Evolutionary conservation across 2,113 vertebrate species (phyloP).

Genomic region (Heloderma charlesbogerti): DNA sequence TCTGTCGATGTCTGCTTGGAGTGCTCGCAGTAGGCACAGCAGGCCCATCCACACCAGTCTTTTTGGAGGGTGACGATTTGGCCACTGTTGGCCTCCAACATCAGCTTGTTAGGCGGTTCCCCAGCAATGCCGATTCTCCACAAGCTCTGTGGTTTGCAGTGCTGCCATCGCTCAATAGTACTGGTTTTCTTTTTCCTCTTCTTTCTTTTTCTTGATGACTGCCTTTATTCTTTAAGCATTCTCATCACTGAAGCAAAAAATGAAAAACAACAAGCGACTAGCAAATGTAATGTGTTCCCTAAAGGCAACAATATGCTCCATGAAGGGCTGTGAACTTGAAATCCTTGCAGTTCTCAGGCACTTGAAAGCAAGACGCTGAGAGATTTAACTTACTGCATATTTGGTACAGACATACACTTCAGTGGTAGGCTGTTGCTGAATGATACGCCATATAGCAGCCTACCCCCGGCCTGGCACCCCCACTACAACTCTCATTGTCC

Average conservation of each 20-base stretch:
- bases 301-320: background rate
- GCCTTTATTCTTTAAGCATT: background rate
- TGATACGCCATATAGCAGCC: background rate
- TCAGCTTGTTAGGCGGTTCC: background rate
- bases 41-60: background rate
- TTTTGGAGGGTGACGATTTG: background rate
- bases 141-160: background rate
- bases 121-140: background rate
- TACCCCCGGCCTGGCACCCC: too few relatives aligned
- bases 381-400: background rate
- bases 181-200: background rate
- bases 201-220: background rate
- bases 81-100: background rate
- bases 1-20: background rate
- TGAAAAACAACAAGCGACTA: background rate
- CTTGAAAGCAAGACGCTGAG: conserved; percentile 33
- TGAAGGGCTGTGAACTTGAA: conserved; percentile 23
- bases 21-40: background rate
- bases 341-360: background rate
- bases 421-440: background rate
- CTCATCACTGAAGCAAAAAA: conserved; percentile 5
- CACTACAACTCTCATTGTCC: background rate
- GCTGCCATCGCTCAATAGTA: background rate
- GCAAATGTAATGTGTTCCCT: conserved; percentile 22
- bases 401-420: background rate